Percentiles rank a stretch among this genome's conserved stretches.
These are phyloP conservation scores for Syndactyla subalaris DNA, from an alignment of 2,797 vertebrate genomes.

Conservation along the genomic window DNA sequence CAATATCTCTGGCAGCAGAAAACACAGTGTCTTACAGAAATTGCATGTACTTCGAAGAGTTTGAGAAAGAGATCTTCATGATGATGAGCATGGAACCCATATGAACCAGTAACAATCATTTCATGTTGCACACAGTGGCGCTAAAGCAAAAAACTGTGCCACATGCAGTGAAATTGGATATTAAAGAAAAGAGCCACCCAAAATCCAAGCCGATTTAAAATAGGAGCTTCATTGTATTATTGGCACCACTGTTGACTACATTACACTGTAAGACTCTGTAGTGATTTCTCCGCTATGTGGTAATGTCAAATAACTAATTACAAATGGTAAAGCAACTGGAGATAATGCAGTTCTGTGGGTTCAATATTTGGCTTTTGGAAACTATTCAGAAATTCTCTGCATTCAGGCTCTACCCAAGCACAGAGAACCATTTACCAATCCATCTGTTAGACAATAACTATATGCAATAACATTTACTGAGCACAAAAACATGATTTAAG, in stretches of 20 bases:
- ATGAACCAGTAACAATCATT: neutral
- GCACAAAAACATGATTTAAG: neutral
- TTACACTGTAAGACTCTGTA: neutral
- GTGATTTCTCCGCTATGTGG: neutral
- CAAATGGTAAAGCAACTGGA: neutral
- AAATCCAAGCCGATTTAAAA: neutral
- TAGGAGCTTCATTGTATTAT: neutral
- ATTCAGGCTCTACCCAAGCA: neutral
- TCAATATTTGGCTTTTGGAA: neutral
- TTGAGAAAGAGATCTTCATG: neutral
- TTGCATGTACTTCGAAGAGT: neutral
- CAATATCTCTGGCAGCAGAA: neutral
- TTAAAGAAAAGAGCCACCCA: neutral
- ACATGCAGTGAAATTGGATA: neutral
- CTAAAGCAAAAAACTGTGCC: neutral
- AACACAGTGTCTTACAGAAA: neutral
- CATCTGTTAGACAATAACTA: neutral
- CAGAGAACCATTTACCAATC: neutral
- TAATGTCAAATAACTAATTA: neutral
- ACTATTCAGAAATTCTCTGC: neutral
- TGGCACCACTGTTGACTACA: neutral
- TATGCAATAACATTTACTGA: neutral
- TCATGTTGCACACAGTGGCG: neutral
- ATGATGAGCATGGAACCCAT: neutral
- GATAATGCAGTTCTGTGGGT: neutral